These are phyloP conservation scores for Remorina albescens DNA, from an alignment of 2,797 vertebrate genomes.

Conservation along the genomic window DNA sequence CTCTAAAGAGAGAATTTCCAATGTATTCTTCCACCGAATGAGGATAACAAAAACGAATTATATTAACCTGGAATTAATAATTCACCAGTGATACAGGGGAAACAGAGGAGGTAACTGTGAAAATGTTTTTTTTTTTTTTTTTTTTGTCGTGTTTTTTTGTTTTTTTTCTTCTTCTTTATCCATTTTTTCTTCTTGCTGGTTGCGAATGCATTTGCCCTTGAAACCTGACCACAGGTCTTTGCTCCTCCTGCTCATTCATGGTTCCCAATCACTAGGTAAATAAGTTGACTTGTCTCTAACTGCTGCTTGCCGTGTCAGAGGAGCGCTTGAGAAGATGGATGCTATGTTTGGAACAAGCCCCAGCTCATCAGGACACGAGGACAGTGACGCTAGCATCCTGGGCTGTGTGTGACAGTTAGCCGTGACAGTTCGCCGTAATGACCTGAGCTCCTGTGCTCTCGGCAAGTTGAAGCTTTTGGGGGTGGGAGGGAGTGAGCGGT, in stretches of 20 bases:
- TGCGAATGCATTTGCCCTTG: background rate
- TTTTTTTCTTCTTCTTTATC: background rate
- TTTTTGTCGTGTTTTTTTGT: background rate
- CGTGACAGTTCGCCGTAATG: constrained; percentile 84
- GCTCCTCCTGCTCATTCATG: constrained; percentile 16
- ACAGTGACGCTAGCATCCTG: constrained; percentile 69
- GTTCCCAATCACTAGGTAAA: constrained; percentile 49
- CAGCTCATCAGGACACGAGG: constrained; percentile 65
- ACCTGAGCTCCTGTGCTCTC: constrained; percentile 79
- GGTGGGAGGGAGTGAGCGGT: constrained; percentile 27
- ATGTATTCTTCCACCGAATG: too few species aligned
- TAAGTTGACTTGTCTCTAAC: constrained; percentile 54
- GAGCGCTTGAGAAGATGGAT: constrained; percentile 63
- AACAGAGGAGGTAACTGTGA: background rate
- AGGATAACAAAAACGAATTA: background rate
- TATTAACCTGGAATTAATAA: background rate
- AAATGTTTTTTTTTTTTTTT: background rate
- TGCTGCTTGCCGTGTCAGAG: constrained; percentile 53
- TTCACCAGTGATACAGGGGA: background rate
- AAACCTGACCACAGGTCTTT: background rate
- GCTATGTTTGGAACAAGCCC: constrained; percentile 79
- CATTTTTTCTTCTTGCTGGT: background rate
- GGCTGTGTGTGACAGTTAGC: constrained; percentile 74
- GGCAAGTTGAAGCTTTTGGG: constrained; percentile 70
- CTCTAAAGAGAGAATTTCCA: background rate